phyloP scores from a whole-genome alignment of 2,113 vertebrate species.

The Apus apus region DNA sequence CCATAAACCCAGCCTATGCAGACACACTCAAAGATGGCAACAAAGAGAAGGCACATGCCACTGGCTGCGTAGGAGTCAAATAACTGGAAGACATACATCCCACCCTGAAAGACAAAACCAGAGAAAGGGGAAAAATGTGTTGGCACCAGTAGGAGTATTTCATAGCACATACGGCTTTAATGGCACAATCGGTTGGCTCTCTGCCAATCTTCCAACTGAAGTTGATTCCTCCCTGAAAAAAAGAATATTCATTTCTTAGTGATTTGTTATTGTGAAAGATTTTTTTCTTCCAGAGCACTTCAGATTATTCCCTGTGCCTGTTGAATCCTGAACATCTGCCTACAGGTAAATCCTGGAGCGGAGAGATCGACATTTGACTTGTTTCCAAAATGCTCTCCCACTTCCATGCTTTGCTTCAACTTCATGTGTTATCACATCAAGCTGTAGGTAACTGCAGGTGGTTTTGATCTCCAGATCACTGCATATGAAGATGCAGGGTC shows the following conservation, averaged over 20 bases:
- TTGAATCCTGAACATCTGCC: neutral
- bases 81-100: constrained; percentile 98
- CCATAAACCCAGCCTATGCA: constrained; percentile 98
- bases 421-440: neutral
- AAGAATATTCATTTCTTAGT: neutral
- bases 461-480: neutral
- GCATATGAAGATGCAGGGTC: neutral
- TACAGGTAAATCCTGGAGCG: neutral
- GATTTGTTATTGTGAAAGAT: neutral
- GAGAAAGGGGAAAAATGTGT: neutral
- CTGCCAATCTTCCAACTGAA: neutral
- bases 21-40: constrained; percentile 97
- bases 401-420: neutral
- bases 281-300: neutral
- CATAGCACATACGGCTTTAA: neutral
- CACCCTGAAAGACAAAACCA: constrained; percentile 81
- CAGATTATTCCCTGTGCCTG: neutral
- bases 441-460: neutral
- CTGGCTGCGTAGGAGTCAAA: constrained; percentile 97
- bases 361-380: neutral
- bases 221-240: neutral
- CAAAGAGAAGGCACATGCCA: constrained; percentile 98
- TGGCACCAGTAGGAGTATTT: neutral
- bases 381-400: neutral
- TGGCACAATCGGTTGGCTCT: neutral